Evolutionary conservation across 1,140 invertebrate genomes (phyloP).

Genomic region (Heliconius congener): DNA sequence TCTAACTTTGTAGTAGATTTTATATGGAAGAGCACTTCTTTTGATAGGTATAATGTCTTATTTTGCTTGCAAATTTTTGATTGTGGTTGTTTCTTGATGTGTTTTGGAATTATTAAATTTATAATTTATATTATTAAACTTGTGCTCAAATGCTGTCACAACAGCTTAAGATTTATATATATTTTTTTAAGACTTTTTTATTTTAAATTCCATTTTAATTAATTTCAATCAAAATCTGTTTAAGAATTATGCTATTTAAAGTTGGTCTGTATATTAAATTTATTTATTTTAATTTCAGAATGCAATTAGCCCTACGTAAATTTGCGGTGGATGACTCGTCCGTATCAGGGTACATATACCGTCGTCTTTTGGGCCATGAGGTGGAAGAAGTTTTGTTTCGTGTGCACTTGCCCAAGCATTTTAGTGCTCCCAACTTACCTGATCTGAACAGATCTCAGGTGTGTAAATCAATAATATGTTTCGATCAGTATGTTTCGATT

Average conservation of each 20-base stretch:
- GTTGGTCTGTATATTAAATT: neutral
- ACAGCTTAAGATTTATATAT: no score
- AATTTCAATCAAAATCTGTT: neutral
- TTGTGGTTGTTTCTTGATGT: neutral
- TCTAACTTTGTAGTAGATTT: slow-evolving; percentile 99
- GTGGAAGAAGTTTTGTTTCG: slow-evolving; percentile 97
- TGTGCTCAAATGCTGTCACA: no score
- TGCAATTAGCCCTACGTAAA: slow-evolving; percentile 96
- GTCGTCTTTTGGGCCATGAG: slow-evolving; percentile 97
- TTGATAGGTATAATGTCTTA: slow-evolving; percentile 89
- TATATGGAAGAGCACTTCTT: slow-evolving; percentile 99
- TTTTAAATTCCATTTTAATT: no score
- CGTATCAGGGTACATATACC: slow-evolving; percentile 99
- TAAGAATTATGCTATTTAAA: neutral
- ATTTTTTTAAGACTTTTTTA: no score
- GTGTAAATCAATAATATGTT: slow-evolving; percentile 15
- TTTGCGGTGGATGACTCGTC: slow-evolving; percentile 98
- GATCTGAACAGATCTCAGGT: slow-evolving; percentile 97
- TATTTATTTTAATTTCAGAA: slow-evolving; percentile 83
- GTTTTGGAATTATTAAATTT: neutral
- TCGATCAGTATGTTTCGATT: no score
- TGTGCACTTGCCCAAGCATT: slow-evolving; percentile 96
- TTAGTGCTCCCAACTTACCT: slow-evolving; percentile 97
- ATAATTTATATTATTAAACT: no score
- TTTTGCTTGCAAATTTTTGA: neutral